phyloP scores from a whole-genome alignment of 2,888 invertebrate genomes.

The Aradus depressus region DNA sequence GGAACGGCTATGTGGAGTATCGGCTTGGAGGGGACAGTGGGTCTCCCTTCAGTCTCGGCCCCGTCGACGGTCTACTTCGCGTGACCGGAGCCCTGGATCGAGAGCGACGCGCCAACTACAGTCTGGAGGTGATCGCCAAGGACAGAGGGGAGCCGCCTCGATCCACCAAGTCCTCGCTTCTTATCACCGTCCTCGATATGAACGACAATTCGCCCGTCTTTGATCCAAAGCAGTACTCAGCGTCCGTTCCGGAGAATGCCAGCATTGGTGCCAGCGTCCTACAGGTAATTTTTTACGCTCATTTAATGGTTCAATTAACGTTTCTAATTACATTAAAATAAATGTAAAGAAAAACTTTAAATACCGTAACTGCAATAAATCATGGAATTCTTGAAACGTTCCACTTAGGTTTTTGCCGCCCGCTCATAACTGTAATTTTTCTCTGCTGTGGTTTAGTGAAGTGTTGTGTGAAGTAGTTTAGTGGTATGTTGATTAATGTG shows the following conservation, averaged over 20 bases:
- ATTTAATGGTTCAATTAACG: too few species aligned
- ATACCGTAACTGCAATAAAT: too few species aligned
- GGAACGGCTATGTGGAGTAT: slow-evolving; percentile 85
- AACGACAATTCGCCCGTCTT: slow-evolving; percentile 85
- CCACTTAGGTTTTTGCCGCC: too few species aligned
- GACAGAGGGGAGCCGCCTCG: slow-evolving; percentile 79
- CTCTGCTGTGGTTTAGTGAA: too few species aligned
- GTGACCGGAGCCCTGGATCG: slow-evolving; percentile 80
- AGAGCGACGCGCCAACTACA: slow-evolving; percentile 61
- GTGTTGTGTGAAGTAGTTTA: too few species aligned
- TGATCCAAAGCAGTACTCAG: slow-evolving; percentile 79
- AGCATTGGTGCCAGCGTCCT: slow-evolving; percentile 83
- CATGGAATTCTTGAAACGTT: too few species aligned
- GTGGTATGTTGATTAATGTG: too few species aligned
- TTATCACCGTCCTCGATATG: slow-evolving; percentile 68
- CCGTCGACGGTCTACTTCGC: slow-evolving; percentile 74
- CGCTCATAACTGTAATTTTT: too few species aligned
- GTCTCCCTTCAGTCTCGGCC: slow-evolving; percentile 60
- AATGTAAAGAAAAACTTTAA: too few species aligned
- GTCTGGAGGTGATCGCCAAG: slow-evolving; percentile 65
- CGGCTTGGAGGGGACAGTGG: slow-evolving; percentile 41
- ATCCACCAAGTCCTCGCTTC: slow-evolving; percentile 54
- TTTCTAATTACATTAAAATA: too few species aligned
- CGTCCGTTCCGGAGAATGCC: slow-evolving; percentile 85
- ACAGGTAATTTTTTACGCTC: slow-evolving; percentile 61